Conservation (phyloP, 35 echinoderm and acorn worm species). For the Ophiothrix spiculata region DNA sequence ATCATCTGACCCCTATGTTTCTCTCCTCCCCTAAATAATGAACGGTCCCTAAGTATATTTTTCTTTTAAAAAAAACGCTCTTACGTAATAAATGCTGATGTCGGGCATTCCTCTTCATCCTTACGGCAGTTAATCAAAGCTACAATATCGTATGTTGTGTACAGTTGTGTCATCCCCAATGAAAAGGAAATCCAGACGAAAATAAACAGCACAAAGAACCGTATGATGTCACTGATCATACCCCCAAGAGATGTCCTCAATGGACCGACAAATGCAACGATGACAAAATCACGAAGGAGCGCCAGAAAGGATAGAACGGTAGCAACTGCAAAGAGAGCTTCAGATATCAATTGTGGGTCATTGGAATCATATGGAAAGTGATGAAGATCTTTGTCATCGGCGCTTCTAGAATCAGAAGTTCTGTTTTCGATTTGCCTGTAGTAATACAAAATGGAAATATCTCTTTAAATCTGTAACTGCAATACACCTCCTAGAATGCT, state of each 20-base stretch:
- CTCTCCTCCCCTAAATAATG: too few species aligned
- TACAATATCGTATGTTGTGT: background rate
- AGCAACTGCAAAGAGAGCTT: background rate
- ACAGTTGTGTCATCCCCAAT: background rate
- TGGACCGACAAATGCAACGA: background rate
- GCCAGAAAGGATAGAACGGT: background rate
- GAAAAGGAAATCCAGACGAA: slow-evolving; percentile 14
- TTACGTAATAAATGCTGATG: background rate
- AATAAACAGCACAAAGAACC: background rate
- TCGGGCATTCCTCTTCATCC: background rate
- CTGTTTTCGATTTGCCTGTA: too few species aligned
- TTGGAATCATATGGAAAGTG: background rate
- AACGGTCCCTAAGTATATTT: too few species aligned
- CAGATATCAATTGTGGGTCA: background rate
- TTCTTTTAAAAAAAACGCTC: too few species aligned
- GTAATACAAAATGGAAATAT: too few species aligned
- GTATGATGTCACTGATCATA: background rate
- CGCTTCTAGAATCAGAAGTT: too few species aligned
- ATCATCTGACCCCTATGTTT: too few species aligned
- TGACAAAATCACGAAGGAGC: background rate
- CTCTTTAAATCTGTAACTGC: too few species aligned
- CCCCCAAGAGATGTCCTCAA: background rate
- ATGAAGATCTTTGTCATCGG: too few species aligned
- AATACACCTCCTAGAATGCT: too few species aligned
- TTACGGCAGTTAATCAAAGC: background rate